A percentile compares a stretch with the other conserved stretches of the same genome.
phyloP scores from a whole-genome alignment of 2,113 vertebrate species.

The Turnix velox region DNA sequence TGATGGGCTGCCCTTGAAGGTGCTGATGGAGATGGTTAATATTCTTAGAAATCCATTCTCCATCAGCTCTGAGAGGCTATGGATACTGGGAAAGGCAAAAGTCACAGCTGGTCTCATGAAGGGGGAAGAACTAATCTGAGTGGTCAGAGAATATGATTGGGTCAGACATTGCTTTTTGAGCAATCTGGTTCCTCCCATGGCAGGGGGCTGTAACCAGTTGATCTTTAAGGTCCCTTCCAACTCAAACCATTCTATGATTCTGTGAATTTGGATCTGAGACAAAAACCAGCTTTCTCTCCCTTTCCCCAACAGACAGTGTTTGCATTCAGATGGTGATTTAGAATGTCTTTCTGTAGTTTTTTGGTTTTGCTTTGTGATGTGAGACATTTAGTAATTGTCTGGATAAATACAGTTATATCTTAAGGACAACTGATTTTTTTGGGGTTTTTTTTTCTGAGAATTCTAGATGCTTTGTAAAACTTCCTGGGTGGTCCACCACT shows the following conservation, averaged over 20 bases:
- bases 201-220: too few species aligned
- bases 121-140: not conserved
- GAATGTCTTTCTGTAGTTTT: not conserved
- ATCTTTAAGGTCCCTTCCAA: too few species aligned
- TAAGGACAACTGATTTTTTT: not conserved
- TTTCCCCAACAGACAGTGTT: not conserved
- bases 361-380: constrained; percentile 8
- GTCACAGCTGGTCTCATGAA: not conserved
- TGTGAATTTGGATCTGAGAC: not conserved
- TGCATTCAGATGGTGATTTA: not conserved
- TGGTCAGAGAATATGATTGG: not conserved
- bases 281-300: not conserved
- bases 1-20: not conserved
- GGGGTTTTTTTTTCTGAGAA: not conserved
- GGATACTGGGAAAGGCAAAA: not conserved
- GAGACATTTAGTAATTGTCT: not conserved
- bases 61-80: not conserved
- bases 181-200: too few species aligned
- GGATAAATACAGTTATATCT: not conserved
- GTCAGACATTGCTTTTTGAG: too few species aligned
- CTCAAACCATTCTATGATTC: too few species aligned
- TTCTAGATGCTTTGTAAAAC: not conserved
- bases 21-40: not conserved
- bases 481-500: not conserved
- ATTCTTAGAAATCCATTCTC: not conserved